These are phyloP conservation scores for Liparis tanakae DNA, from an alignment of 2,797 vertebrate genomes.

Conservation along the genomic window DNA sequence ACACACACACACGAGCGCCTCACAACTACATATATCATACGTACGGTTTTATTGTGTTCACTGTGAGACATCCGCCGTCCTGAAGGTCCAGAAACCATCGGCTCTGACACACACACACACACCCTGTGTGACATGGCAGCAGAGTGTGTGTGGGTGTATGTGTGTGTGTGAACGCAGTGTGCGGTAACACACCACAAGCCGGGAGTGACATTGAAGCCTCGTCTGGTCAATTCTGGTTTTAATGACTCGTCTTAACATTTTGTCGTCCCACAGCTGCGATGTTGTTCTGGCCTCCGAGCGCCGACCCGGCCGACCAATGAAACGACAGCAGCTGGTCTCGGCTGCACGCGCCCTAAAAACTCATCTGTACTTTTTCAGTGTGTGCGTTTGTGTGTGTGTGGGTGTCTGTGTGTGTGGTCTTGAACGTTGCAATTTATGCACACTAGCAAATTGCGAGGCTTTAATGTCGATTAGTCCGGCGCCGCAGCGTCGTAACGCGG, in stretches of 20 bases:
- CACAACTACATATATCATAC: not conserved
- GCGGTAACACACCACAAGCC: not conserved
- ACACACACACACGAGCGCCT: no score
- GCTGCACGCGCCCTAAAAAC: conserved; percentile 12
- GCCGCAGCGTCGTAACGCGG: conserved; percentile 1
- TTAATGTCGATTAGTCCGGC: conserved; percentile 22
- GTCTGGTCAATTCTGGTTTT: conserved; percentile 11
- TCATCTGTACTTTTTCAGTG: conserved; percentile 27
- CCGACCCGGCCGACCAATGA: not conserved
- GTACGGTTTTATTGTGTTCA: not conserved
- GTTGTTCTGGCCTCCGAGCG: not conserved
- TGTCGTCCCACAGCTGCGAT: conserved; percentile 12
- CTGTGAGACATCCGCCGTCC: no score
- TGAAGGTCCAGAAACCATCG: no score
- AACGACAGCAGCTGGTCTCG: conserved; percentile 34
- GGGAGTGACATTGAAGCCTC: not conserved
- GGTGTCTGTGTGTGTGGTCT: conserved; percentile 14
- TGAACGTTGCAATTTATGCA: conserved; percentile 24
- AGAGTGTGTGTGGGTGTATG: no score
- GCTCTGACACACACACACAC: no score
- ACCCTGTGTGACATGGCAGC: not conserved
- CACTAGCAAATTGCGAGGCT: conserved; percentile 8
- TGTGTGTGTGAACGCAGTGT: no score
- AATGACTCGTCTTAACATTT: conserved; percentile 23
- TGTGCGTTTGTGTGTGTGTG: no score